A percentile compares a stretch with the other conserved stretches of the same genome.
phyloP scores from a whole-genome alignment of 1,140 invertebrate genomes.

The Nilaparvata lugens region DNA sequence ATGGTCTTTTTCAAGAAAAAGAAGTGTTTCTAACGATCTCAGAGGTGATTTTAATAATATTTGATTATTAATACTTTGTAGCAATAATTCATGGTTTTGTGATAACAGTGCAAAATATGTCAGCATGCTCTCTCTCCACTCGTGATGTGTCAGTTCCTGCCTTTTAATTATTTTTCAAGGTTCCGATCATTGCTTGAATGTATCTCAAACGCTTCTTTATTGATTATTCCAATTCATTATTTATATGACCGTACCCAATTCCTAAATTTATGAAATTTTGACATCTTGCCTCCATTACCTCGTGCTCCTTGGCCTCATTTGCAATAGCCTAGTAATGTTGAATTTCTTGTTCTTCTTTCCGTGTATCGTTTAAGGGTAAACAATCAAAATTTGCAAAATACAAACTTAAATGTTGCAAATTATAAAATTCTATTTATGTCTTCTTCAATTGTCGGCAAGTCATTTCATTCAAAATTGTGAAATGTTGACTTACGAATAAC shows the following conservation, averaged over 20 bases:
- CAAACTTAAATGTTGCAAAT: background rate
- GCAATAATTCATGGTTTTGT: background rate
- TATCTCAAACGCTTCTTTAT: background rate
- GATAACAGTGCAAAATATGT: background rate
- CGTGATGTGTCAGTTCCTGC: slow-evolving; percentile 1
- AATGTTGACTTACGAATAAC: background rate
- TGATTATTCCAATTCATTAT: background rate
- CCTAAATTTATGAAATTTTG: background rate
- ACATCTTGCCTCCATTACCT: background rate
- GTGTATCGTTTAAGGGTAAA: background rate
- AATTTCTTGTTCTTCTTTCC: background rate
- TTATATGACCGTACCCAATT: background rate
- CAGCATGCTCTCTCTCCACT: background rate
- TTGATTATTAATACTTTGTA: background rate
- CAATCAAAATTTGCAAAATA: background rate
- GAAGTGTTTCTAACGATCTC: background rate
- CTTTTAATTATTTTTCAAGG: background rate
- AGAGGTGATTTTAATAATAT: background rate
- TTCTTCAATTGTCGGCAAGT: background rate
- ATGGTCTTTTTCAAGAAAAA: background rate
- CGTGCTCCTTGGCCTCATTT: background rate
- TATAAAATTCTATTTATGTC: background rate
- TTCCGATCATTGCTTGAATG: background rate
- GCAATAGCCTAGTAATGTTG: background rate
- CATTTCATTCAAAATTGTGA: background rate